A percentile compares a stretch with the other conserved stretches of the same genome.
Conservation (phyloP, 1,140 invertebrate species). For the Saccostrea echinata region DNA sequence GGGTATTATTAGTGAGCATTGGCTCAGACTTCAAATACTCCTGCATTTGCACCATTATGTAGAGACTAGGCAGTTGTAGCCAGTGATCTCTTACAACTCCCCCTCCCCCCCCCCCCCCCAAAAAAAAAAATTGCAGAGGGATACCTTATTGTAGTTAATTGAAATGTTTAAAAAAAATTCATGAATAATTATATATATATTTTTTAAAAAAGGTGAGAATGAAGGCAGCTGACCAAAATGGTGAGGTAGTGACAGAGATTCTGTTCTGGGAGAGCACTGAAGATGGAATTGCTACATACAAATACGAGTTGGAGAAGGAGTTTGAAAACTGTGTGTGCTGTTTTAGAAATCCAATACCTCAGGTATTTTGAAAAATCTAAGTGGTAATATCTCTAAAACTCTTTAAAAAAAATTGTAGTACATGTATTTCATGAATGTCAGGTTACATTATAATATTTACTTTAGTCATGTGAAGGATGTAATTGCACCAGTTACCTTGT, state of each 20-base stretch:
- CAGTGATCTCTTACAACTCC: no score
- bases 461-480: neutral
- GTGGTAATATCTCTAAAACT: neutral
- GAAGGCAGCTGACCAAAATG: conserved; percentile 57
- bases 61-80: no score
- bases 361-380: neutral
- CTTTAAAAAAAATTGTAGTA: no score
- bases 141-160: no score
- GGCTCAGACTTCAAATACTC: no score
- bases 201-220: conserved; percentile 43
- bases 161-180: no score
- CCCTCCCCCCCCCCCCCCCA: no score
- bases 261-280: conserved; percentile 59
- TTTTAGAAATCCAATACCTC: conserved; percentile 11
- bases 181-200: no score
- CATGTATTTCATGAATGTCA: no score
- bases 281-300: conserved; percentile 45
- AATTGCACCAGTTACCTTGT: conserved; percentile 26
- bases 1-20: no score
- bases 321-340: conserved; percentile 54
- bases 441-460: neutral
- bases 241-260: conserved; percentile 59
- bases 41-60: no score
- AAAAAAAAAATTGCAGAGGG: no score
- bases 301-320: conserved; percentile 47